phyloP scores from a whole-genome alignment of 53 echinoderm and acorn worm genomes.

The Paelopatides confundens region DNA sequence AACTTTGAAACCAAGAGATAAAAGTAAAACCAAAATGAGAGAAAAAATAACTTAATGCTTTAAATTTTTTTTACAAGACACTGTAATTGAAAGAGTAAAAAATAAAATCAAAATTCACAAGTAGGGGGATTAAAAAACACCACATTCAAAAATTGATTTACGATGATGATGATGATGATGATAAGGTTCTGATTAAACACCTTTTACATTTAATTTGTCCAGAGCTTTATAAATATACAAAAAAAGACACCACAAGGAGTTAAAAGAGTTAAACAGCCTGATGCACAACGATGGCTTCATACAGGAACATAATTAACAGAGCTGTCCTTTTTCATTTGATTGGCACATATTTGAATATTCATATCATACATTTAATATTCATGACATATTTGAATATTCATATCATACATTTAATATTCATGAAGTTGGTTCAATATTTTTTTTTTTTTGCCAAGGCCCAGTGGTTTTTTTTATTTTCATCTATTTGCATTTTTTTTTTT shows the following conservation, averaged over 20 bases:
- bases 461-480: conserved; percentile 10
- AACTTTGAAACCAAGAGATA: neutral
- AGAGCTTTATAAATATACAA: conserved; percentile 30
- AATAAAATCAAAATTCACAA: neutral
- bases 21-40: conserved; percentile 15
- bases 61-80: conserved; percentile 46
- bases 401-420: conserved; percentile 44
- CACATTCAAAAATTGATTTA: conserved; percentile 14
- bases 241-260: conserved; percentile 26
- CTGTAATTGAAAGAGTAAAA: conserved; percentile 49
- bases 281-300: neutral
- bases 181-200: neutral
- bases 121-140: neutral
- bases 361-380: conserved; percentile 45
- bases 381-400: conserved; percentile 12
- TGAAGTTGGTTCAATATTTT: conserved; percentile 12
- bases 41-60: conserved; percentile 36
- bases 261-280: conserved; percentile 9
- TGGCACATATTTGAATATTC: conserved; percentile 37
- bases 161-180: neutral
- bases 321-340: conserved; percentile 23
- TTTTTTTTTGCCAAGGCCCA: conserved; percentile 37
- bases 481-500: conserved; percentile 1
- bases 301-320: conserved; percentile 13
- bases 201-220: conserved; percentile 31